Evolutionary conservation across 2,888 invertebrate genomes (phyloP), one percentile per base, ranked within the genome.

Genomic region (Lasioglossum leucozonium): DNA sequence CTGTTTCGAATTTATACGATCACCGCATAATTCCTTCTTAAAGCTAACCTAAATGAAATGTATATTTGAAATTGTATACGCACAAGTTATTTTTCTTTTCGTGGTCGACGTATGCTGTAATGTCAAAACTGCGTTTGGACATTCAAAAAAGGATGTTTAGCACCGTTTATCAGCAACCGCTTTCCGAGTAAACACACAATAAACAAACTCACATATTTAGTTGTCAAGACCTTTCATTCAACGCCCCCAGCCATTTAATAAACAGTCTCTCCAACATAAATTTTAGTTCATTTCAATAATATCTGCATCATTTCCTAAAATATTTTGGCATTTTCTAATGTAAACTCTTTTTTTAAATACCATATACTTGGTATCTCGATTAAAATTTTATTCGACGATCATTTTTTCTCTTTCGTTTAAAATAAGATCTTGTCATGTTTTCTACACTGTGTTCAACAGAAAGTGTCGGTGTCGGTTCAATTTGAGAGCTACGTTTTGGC

Each of bases 251-350:
- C 34, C 75, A 81, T 73, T 71, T 74, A 73, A 79, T 55, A 16
- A 40, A 47, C 87, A 88, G 87, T 83, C 67, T 34, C 44, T 78
- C 85, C 88, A 88, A 89, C 88, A 34, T 81, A 76, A 74, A 30
- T 22, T 8, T 37, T 22, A 16, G 58, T 22, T 26, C 69, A 40
- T 55, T 51, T 22, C 22, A 51, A 18, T 40, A 73, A 26, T 58
- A 11, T 13, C 37, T 22, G 16, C 11, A 5, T 34, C 22, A 22
- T 4, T 62, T 40, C 16, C 0, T 26, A 16, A 30, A 42, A 37
- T 44, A n/a, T 30, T 6, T 8, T 34, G 5, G 3, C 1, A 34
- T 16, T 16, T 79, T 13, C 3, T 26, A 37, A 13, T 40, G 4
- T 26, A 4, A 26, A 40, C 51, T 37, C 22, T 51, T 26, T 51